Conservation (phyloP, 2,888 invertebrate species). For the Cerceris ruficornis region DNA sequence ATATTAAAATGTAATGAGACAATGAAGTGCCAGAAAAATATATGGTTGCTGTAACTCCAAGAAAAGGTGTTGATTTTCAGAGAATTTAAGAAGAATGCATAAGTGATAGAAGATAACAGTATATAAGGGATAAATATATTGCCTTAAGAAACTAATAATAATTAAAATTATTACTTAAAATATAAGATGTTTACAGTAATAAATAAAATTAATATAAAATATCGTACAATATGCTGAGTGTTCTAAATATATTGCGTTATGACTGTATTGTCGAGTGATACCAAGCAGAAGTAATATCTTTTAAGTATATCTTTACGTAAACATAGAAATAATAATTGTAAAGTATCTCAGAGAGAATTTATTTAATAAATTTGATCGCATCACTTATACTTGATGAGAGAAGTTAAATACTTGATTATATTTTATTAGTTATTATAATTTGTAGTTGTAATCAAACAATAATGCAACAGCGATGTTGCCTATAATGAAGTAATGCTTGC, state of each 20-base stretch:
- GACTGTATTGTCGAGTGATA: background rate
- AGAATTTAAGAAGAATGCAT: constrained; percentile 67
- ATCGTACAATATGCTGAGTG: background rate
- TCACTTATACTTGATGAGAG: too few species aligned
- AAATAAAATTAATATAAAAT: constrained; percentile 26
- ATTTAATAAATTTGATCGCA: too few species aligned
- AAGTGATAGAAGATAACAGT: constrained; percentile 61
- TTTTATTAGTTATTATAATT: background rate
- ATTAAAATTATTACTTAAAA: constrained; percentile 16
- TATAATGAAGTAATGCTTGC: constrained; percentile 39
- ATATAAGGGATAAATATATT: constrained; percentile 29
- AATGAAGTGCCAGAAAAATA: constrained; percentile 65
- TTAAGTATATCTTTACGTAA: background rate
- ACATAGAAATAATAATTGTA: background rate
- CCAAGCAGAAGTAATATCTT: background rate
- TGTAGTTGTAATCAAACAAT: background rate
- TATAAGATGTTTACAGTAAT: constrained; percentile 6
- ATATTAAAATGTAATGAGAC: constrained; percentile 63
- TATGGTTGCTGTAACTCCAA: constrained; percentile 61
- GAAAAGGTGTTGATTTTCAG: constrained; percentile 65
- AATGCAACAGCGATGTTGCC: background rate
- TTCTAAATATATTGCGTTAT: background rate
- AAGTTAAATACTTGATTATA: too few species aligned
- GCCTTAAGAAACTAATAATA: constrained; percentile 31
- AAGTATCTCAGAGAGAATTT: too few species aligned